Evolutionary conservation across 2,797 vertebrate species (phyloP), one percentile per base, ranked within the genome.

Genomic region (Channallabes apus): DNA sequence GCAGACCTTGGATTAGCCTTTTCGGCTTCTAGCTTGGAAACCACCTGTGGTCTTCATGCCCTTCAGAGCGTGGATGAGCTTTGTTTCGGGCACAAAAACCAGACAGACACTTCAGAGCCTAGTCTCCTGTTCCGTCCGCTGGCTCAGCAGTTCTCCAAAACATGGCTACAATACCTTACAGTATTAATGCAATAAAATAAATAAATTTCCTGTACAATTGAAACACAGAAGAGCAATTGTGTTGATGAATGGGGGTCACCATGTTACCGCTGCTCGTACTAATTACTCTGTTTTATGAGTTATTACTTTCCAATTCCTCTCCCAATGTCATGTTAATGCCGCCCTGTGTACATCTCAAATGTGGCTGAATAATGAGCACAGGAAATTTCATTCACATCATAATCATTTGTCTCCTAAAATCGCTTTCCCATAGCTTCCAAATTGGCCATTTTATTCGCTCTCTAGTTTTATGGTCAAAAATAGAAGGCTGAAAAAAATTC

Each of bases 221-320:
- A 90, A 93, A 91, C 88, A 88, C 77, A 86, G 86, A 85, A 86
- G 88, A 90, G 87, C 87, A 91, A 93, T 92, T 93, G 91, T 80
- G 90, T 92, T 94, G 93, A 95, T 93, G 90, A 95, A 94, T 93
- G 91, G 90, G 92, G 92, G 93, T 94, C 93, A 95, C 91, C 87
- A 90, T 92, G 92, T 92, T 93, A 93, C 92, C 93, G 92, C 91
- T 93, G 93, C 92, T 93, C 89, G 90, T 93, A 92, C 93, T 94
- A 94, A 95, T 95, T 93, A 92, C 91, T 90, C 89, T 87, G 91
- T 94, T 94, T 93, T 93, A 93, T 92, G 92, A 93, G 91, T 94
- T 93, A 93, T 93, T 93, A 93, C 91, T 93, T 89, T 89, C 91
- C 81, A 82, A 91, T 91, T 90, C 83, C 84, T 89, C 86, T 89